These are phyloP conservation scores for Willowsia nigromaculata DNA, from an alignment of 2,888 invertebrate species.

Conservation along the genomic window DNA sequence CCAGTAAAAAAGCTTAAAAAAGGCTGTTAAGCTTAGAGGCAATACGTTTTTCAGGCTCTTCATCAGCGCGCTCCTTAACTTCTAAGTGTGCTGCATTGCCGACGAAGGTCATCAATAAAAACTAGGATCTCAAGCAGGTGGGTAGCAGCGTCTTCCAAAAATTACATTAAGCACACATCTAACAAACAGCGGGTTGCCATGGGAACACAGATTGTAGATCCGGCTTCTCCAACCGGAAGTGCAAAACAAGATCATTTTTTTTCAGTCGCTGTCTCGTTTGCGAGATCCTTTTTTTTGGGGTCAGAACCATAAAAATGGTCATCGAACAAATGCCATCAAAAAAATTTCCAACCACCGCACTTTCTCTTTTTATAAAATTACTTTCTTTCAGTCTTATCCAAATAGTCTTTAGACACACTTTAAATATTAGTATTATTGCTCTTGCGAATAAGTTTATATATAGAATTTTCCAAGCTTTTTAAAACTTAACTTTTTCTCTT, in stretches of 20 bases:
- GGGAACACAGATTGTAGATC: neutral
- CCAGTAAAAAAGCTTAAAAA: neutral
- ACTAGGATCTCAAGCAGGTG: neutral
- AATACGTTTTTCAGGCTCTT: neutral
- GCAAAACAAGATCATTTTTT: neutral
- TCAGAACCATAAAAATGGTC: neutral
- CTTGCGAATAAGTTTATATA: neutral
- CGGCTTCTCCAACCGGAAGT: too few relatives aligned
- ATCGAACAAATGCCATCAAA: neutral
- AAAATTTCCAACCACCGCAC: conserved; percentile 7
- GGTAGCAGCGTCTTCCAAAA: too few relatives aligned
- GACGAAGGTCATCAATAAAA: too few relatives aligned
- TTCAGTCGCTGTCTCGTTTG: too few relatives aligned
- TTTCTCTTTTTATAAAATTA: neutral
- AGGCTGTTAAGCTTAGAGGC: neutral
- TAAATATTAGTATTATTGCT: conserved; percentile 8
- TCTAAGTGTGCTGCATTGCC: too few relatives aligned
- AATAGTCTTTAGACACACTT: neutral
- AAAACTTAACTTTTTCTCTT: too few relatives aligned
- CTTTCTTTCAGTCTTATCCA: neutral
- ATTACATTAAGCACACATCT: too few relatives aligned
- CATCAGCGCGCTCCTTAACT: conserved; percentile 23
- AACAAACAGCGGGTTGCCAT: neutral
- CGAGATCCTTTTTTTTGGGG: neutral
- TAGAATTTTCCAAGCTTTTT: neutral